Evolutionary conservation across 2,888 invertebrate species (phyloP).

Genomic region (Aphelenchoides bicaudatus): DNA sequence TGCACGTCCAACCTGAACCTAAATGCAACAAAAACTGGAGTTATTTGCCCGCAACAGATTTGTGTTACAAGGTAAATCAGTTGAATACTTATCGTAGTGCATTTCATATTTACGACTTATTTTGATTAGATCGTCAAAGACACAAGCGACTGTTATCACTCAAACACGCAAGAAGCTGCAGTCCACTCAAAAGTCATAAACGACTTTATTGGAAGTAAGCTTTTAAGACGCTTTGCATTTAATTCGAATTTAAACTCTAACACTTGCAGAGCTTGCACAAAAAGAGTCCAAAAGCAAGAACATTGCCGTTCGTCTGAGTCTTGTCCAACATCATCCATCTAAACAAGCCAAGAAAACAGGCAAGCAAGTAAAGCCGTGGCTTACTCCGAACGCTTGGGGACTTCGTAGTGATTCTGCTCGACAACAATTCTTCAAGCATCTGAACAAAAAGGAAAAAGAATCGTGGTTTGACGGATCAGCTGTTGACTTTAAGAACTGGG

Average conservation of each 20-base stretch:
- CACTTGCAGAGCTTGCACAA: neutral
- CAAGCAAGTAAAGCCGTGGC: neutral
- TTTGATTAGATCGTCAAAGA: neutral
- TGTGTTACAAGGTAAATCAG: slow-evolving; percentile 12
- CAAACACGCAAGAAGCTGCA: neutral
- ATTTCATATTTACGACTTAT: neutral
- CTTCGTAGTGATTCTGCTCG: no score
- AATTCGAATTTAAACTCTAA: no score
- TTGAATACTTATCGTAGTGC: no score
- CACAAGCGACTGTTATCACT: neutral
- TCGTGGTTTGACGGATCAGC: slow-evolving; percentile 5
- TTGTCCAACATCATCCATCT: neutral
- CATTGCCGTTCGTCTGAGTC: neutral
- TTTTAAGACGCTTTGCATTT: neutral
- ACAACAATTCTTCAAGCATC: no score
- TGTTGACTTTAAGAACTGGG: slow-evolving; percentile 5
- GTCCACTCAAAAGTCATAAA: slow-evolving; percentile 2
- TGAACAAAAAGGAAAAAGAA: neutral
- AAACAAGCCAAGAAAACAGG: neutral
- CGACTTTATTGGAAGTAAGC: slow-evolving; percentile 6
- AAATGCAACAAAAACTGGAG: neutral
- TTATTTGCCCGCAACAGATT: neutral
- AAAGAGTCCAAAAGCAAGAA: neutral
- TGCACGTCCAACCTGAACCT: neutral
- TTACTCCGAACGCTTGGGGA: no score